phyloP scores from a whole-genome alignment of 1,140 invertebrate genomes.

The Leguminivora glycinivorella region DNA sequence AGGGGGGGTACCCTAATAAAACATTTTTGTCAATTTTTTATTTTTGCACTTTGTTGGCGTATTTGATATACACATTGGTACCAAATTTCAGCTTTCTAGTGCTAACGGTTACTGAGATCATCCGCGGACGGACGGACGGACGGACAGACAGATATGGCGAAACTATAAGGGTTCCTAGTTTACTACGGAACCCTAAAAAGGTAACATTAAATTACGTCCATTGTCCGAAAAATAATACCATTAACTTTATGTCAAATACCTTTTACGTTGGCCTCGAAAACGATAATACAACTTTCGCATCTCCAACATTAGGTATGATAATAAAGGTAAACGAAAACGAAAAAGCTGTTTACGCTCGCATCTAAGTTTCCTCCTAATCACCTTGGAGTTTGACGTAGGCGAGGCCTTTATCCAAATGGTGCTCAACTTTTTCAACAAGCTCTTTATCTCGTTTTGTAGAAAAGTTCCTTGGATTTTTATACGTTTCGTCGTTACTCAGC shows the following conservation, averaged over 20 bases:
- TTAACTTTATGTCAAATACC: not conserved
- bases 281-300: not conserved
- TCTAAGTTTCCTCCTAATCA: slow-evolving; percentile 14
- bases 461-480: not conserved
- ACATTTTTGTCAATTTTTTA: too few relatives aligned
- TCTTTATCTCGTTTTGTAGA: slow-evolving; percentile 3
- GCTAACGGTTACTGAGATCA: too few relatives aligned
- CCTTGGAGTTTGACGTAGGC: not conserved
- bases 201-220: too few relatives aligned
- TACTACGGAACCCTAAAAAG: too few relatives aligned
- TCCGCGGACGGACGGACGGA: too few relatives aligned
- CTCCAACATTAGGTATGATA: not conserved
- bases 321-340: not conserved
- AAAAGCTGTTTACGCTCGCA: not conserved
- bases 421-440: not conserved
- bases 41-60: too few relatives aligned
- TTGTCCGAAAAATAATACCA: too few relatives aligned
- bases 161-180: too few relatives aligned
- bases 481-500: not conserved
- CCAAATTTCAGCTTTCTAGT: too few relatives aligned
- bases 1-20: too few relatives aligned
- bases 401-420: slow-evolving; percentile 10
- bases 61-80: too few relatives aligned
- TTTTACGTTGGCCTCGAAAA: not conserved
- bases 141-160: too few relatives aligned